Evolutionary conservation across 2,888 invertebrate species (phyloP).

Genomic region (Coleophora flavipennella): DNA sequence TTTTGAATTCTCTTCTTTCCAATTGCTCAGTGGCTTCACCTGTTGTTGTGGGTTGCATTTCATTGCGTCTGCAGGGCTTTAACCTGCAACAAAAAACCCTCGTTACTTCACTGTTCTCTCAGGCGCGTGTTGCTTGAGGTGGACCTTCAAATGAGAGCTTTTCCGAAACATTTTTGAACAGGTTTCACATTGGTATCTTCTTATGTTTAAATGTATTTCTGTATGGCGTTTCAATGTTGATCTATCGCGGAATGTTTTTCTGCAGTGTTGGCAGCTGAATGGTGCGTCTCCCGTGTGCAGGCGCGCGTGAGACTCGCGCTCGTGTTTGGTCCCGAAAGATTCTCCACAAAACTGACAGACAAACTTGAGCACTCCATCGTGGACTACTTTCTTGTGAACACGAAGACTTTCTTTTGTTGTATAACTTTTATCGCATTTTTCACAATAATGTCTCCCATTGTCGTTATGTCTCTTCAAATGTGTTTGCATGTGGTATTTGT

Average conservation of each 20-base stretch:
- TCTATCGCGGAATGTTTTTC: constrained; percentile 38
- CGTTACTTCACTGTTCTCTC: constrained; percentile 28
- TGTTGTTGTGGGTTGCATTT: neutral
- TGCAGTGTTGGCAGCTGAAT: constrained; percentile 52
- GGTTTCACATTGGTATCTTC: constrained; percentile 37
- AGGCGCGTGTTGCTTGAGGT: constrained; percentile 38
- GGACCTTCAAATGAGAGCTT: constrained; percentile 46
- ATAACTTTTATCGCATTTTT: constrained; percentile 56
- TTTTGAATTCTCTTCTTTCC: neutral
- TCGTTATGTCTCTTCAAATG: constrained; percentile 55
- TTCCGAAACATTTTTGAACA: constrained; percentile 49
- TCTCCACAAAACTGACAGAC: constrained; percentile 59
- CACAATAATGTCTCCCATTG: constrained; percentile 32
- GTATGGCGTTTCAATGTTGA: constrained; percentile 40
- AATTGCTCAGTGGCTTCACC: neutral
- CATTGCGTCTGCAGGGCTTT: constrained; percentile 16
- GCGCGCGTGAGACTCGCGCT: constrained; percentile 49
- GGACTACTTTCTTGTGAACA: constrained; percentile 49
- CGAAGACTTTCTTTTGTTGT: constrained; percentile 52
- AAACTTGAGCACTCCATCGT: constrained; percentile 52
- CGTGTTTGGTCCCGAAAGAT: constrained; percentile 51
- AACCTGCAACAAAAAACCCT: constrained; percentile 54
- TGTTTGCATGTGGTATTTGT: constrained; percentile 59
- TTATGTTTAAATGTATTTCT: constrained; percentile 39
- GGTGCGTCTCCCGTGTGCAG: constrained; percentile 62